Base-by-base conservation (phyloP, 2,797 vertebrate species). In the Eulemur mongoz region DNA sequence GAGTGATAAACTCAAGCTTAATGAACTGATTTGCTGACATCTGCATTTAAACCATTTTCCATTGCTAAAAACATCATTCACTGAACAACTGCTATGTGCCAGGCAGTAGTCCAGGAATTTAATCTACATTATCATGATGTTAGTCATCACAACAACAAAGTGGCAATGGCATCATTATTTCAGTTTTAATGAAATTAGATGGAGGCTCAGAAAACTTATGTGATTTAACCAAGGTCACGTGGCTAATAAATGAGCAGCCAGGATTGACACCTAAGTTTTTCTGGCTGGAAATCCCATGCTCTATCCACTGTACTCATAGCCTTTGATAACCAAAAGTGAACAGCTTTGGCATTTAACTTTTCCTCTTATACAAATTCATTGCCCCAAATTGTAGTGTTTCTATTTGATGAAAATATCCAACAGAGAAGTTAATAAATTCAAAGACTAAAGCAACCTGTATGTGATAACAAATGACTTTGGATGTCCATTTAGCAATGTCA, bases 221-320 rank as follows among this genome's bases (percentile, higher is more conserved):
- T 38, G 27, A 95, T 83, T 89, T 82, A 54, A 73, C 35, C 45
- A 82, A 81, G 7, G 2, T 61, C 27, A 63, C 3, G 27, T 54
- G n/a, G 50, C 22, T 91, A 85, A 78, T 93, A 70, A 93, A 54
- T 70, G n/a, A 93, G n/a, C 35, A 93, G n/a, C 25, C 48, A 30
- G 35, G 14, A 86, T 89, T 81, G 48, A 4, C 69, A 1, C 25
- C 4, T 78, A 90, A 12, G 15, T 50, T 20, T 65, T 1, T 70
- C 35, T 67, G 30, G 6, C 75, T 89, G 10, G 35, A 89, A 94
- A 95, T 95, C 12, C n/a, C 57, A 1, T 61, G 2, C 2, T 83
- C 6, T 40, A 5, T 30, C 25, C 45, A 63, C 22, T 82, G 1
- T 30, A 38, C 0, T 91, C 43, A 79, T 1, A 81, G 54, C 23